Evolutionary conservation across 2,888 invertebrate species (phyloP).

Genomic region (Anaspis maculata): DNA sequence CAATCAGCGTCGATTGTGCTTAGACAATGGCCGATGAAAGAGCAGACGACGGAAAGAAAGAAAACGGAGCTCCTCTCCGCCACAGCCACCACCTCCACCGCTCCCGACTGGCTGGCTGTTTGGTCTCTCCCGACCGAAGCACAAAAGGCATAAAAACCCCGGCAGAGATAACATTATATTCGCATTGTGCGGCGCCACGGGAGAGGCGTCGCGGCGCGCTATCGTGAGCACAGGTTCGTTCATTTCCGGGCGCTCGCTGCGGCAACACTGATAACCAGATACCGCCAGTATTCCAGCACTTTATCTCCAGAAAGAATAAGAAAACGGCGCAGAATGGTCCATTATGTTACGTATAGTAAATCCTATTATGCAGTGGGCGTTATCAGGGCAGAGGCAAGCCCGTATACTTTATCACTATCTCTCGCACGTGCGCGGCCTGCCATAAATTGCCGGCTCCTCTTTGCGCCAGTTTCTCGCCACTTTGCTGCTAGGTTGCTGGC

Average conservation of each 20-base stretch:
- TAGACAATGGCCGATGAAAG: constrained; percentile 35
- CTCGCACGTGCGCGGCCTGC: constrained; percentile 39
- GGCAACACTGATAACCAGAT: constrained; percentile 44
- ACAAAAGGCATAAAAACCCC: constrained; percentile 38
- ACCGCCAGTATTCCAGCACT: constrained; percentile 43
- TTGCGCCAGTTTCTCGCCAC: too few species aligned
- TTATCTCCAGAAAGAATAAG: constrained; percentile 46
- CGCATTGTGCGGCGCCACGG: constrained; percentile 30
- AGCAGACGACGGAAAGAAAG: too few species aligned
- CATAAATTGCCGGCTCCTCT: constrained; percentile 35
- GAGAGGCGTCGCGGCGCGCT: constrained; percentile 31
- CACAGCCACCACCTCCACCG: too few species aligned
- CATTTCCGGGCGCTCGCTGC: constrained; percentile 42
- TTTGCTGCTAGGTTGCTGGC: constrained; percentile 28
- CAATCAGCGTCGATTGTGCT: constrained; percentile 39
- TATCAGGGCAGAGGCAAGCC: constrained; percentile 40
- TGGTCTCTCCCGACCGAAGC: constrained; percentile 30
- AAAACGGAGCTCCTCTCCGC: too few species aligned
- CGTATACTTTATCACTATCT: constrained; percentile 42
- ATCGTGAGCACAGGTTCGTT: constrained; percentile 43
- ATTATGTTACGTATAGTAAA: constrained; percentile 46
- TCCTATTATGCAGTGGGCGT: constrained; percentile 45
- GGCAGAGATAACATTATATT: constrained; percentile 39
- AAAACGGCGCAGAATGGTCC: constrained; percentile 46
- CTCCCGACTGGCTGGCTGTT: too few species aligned